These are phyloP conservation scores for Ochropleura leucogaster DNA, from an alignment of 2,888 invertebrate species.

Conservation along the genomic window DNA sequence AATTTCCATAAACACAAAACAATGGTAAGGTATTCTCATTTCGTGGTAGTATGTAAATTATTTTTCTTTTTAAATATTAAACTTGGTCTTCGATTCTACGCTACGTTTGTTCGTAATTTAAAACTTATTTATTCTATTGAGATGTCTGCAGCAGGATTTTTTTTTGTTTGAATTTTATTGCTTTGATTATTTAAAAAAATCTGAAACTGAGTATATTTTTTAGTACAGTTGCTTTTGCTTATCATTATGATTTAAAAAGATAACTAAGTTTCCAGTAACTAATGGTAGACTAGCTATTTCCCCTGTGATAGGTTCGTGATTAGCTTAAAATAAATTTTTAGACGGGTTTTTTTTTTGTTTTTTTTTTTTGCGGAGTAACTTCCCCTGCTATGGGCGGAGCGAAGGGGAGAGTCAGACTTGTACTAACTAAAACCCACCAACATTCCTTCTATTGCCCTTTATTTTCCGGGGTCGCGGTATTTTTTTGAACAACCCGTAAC, in stretches of 20 bases:
- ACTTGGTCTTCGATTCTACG: slow-evolving; percentile 43
- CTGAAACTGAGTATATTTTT: neutral
- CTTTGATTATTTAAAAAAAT: slow-evolving; percentile 1
- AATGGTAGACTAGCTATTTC: neutral
- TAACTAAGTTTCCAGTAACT: neutral
- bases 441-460: no score
- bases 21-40: slow-evolving; percentile 55
- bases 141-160: slow-evolving; percentile 16
- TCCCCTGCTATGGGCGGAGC: no score
- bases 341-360: no score
- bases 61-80: slow-evolving; percentile 49
- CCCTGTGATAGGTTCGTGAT: no score
- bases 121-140: slow-evolving; percentile 28
- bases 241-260: neutral
- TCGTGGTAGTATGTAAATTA: slow-evolving; percentile 42
- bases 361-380: no score
- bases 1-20: slow-evolving; percentile 44
- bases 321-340: no score
- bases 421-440: no score
- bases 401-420: no score
- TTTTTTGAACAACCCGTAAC: no score
- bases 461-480: no score
- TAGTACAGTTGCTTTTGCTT: neutral
- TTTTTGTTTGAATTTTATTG: slow-evolving; percentile 15
- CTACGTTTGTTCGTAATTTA: slow-evolving; percentile 45